Conservation (phyloP, 2,888 invertebrate species). For the Mesochorus sp. region DNA sequence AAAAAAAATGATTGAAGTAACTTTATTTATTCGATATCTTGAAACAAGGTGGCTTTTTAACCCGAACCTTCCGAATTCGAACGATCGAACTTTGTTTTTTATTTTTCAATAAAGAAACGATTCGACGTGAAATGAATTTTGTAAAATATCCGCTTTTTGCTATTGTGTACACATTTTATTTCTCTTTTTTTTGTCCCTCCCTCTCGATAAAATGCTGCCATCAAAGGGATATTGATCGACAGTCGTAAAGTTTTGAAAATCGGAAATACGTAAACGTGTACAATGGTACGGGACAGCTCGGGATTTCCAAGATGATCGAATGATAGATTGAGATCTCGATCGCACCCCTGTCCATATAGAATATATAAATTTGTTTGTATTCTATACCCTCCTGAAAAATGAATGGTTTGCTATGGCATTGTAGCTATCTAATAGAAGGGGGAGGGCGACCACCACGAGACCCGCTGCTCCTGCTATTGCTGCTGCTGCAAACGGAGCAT, state of each 20-base stretch:
- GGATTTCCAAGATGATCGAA: conserved; percentile 13
- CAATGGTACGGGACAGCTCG: not conserved
- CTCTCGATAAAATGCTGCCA: too few species aligned
- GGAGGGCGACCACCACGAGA: conserved; percentile 27
- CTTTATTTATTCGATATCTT: too few species aligned
- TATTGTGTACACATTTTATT: not conserved
- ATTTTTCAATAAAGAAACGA: conserved; percentile 57
- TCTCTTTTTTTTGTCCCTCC: not conserved
- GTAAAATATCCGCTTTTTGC: too few species aligned
- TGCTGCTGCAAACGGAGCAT: conserved; percentile 56
- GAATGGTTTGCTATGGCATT: conserved; percentile 24
- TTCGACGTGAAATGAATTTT: conserved; percentile 24
- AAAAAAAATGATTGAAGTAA: too few species aligned
- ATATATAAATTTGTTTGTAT: conserved; percentile 13
- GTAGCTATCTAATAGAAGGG: not conserved
- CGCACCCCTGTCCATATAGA: not conserved
- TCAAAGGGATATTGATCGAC: not conserved
- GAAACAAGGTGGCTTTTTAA: too few species aligned
- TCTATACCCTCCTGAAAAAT: conserved; percentile 12
- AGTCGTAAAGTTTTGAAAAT: not conserved
- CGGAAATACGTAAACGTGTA: not conserved
- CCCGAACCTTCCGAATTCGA: too few species aligned
- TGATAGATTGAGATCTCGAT: conserved; percentile 34
- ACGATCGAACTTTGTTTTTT: too few species aligned
- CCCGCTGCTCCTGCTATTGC: too few species aligned